Conservation (phyloP, 2,797 vertebrate genomes). For the Chrysocyon brachyurus region DNA sequence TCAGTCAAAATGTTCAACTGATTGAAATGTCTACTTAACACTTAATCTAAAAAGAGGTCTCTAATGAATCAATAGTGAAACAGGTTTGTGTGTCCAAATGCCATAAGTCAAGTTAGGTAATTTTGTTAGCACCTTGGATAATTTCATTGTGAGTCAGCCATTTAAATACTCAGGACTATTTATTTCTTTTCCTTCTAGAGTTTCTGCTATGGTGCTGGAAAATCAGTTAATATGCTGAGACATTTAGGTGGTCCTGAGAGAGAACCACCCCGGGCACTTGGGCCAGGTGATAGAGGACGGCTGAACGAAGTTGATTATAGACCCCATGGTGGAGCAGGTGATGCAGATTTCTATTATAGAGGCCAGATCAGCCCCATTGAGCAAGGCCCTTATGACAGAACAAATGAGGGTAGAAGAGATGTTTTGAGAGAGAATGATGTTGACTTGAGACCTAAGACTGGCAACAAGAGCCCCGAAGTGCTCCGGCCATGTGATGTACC, state of each 20-base stretch:
- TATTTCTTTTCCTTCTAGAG: constrained; percentile 77
- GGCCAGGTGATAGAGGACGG: constrained; percentile 15
- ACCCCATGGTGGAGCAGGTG: constrained; percentile 48
- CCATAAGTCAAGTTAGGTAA: not conserved
- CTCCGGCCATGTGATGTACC: not conserved
- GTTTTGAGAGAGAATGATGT: constrained; percentile 66
- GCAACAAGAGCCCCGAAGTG: constrained; percentile 72
- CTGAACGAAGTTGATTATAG: constrained; percentile 59
- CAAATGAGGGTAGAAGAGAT: constrained; percentile 82
- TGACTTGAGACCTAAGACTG: not conserved
- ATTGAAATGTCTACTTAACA: constrained; percentile 42
- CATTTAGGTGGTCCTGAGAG: constrained; percentile 77
- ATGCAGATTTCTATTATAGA: not conserved
- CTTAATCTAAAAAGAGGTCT: not conserved
- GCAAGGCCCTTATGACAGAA: constrained; percentile 73
- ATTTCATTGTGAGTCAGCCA: not conserved
- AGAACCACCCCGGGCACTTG: constrained; percentile 57
- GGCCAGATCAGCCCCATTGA: not conserved
- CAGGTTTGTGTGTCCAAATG: not conserved
- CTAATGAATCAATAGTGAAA: not conserved
- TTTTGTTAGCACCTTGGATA: not conserved
- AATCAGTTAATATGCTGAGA: constrained; percentile 82
- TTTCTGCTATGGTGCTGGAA: constrained; percentile 89
- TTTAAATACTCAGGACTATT: not conserved
- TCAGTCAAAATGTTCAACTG: not conserved